Percentiles rank a stretch among this genome's conserved stretches.
Conservation (phyloP, 2,113 vertebrate species). For the Trinectes maculatus region DNA sequence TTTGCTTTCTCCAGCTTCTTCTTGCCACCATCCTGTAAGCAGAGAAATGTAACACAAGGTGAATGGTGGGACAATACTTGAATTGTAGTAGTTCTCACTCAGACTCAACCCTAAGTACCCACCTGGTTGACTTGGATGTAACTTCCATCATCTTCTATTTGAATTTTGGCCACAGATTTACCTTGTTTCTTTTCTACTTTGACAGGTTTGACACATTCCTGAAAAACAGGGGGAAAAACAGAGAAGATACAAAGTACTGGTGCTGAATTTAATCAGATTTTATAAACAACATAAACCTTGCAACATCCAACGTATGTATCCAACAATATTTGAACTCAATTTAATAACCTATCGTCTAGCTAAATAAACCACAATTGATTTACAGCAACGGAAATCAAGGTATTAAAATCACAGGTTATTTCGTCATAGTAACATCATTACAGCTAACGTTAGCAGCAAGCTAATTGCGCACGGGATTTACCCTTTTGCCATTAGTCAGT, state of each 20-base stretch:
- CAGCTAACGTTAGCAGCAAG: conserved; percentile 24
- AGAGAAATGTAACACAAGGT: neutral
- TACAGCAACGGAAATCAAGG: neutral
- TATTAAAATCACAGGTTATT: neutral
- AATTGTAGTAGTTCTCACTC: neutral
- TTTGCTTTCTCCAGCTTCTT: conserved; percentile 92
- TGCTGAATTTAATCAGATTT: neutral
- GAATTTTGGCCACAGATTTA: conserved; percentile 88
- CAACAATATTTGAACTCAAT: too few species aligned
- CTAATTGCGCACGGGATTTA: conserved; percentile 7
- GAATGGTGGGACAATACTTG: neutral
- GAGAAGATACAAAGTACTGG: too few species aligned
- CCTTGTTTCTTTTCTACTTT: conserved; percentile 88
- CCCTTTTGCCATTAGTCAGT: neutral
- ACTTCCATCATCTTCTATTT: conserved; percentile 92
- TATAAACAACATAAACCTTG: neutral
- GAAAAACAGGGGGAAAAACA: conserved; percentile 7
- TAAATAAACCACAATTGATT: neutral
- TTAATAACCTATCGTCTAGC: too few species aligned
- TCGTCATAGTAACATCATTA: conserved; percentile 6
- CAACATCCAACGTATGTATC: neutral
- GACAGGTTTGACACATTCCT: conserved; percentile 95
- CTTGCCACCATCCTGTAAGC: conserved; percentile 86
- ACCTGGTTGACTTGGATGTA: conserved; percentile 92
- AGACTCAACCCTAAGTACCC: conserved; percentile 13